Base-by-base conservation (phyloP, 2,888 invertebrate species). In the Gibbula magus region DNA sequence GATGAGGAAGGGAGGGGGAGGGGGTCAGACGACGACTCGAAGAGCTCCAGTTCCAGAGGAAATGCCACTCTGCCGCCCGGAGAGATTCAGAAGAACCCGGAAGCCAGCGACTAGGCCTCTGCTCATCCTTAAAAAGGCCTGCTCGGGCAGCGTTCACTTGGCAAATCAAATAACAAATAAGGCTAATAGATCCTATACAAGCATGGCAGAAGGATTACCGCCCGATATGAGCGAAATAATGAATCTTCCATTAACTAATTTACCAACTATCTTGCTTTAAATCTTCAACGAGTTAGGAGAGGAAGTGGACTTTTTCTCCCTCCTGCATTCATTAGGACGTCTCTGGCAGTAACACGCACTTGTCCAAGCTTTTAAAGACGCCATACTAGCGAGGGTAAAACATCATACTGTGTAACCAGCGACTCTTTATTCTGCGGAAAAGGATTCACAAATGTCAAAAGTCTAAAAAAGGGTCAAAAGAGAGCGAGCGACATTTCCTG, bases 171-270 rank as follows among this genome's bases (percentile, higher is more conserved):
- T 39, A 67, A 66, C 78, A 79, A 81, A 81, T 81, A 81, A 77
- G 79, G 81, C 81, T 79, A 81, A 79, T 81, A 79, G 79, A 53
- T 22, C 70, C 54, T 35, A 75, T 75, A 75, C 53, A 75, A 75
- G 54, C 20, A 29, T 54, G 53, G 54, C 70, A n/a, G 77, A 77
- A 61, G 77, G 51, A 53, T 61, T 74, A 39, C 39, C 53, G 79
- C 76, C 56, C 81, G 77, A 77, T 54, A 81, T 70, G 79, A 77
- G 77, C 70, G 81, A 79, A 79, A 81, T 81, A 81, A 81, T 81
- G 79, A 81, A 78, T 79, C 61, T 79, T 81, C 81, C 81, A 81
- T 81, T 81, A 81, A 81, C 81, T 81, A 81, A 81, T 81, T 81
- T 79, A 76, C 81, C 79, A 54, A 61, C 73, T 81, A 66, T 76